phyloP scores from a whole-genome alignment of 2,797 vertebrate species.

The Acanthurus lineatus region DNA sequence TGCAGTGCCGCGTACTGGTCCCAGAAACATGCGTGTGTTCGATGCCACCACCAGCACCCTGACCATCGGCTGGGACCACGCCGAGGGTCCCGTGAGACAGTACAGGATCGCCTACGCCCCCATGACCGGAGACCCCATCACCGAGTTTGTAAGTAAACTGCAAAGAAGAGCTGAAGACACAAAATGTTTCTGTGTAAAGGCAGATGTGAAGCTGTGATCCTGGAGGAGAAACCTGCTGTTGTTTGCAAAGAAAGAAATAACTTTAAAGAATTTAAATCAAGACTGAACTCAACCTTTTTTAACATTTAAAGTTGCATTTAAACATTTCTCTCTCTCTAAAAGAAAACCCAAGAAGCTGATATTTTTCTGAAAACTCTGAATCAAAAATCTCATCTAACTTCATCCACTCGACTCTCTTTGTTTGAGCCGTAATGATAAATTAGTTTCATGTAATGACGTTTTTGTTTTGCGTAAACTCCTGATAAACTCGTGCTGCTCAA shows the following conservation, averaged over 20 bases:
- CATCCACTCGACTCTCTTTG: not conserved
- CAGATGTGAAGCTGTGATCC: too few relatives aligned
- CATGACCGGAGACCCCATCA: conserved; percentile 92
- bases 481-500: not conserved
- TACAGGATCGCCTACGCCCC: conserved; percentile 94
- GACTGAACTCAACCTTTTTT: not conserved
- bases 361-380: not conserved
- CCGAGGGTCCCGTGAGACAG: conserved; percentile 94
- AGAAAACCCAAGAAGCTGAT: not conserved
- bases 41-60: conserved; percentile 94
- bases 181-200: too few relatives aligned
- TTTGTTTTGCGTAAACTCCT: conserved; percentile 14
- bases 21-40: conserved; percentile 93
- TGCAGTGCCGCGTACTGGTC: conserved; percentile 92
- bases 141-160: conserved; percentile 91
- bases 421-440: not conserved
- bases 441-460: not conserved
- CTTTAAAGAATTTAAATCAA: not conserved
- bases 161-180: not conserved
- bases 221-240: not conserved
- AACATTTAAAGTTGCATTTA: not conserved
- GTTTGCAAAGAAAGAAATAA: not conserved
- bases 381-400: not conserved
- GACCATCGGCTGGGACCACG: conserved; percentile 95
- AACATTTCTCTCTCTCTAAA: too few relatives aligned